Conservation (phyloP, 2,797 vertebrate species). For the Oreochromis mossambicus region DNA sequence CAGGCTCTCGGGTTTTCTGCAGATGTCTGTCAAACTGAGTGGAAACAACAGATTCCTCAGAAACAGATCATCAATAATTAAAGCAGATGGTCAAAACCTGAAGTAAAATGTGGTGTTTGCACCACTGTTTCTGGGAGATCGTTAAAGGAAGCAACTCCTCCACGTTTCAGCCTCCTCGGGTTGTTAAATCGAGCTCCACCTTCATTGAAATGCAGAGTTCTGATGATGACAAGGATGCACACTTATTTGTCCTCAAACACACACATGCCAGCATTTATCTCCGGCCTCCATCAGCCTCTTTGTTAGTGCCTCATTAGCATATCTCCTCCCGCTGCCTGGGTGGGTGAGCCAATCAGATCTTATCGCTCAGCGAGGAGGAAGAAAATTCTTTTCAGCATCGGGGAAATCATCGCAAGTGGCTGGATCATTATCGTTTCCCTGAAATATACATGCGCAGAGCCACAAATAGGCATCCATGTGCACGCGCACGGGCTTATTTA, state of each 20-base stretch:
- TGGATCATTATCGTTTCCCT: constrained; percentile 12
- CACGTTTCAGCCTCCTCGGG: background rate
- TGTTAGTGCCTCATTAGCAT: constrained; percentile 53
- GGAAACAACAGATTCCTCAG: background rate
- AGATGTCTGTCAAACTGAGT: background rate
- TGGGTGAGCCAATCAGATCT: constrained; percentile 63
- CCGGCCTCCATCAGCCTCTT: constrained; percentile 30
- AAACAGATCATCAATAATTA: background rate
- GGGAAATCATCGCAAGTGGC: constrained; percentile 7
- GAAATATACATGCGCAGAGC: background rate
- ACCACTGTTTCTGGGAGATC: background rate
- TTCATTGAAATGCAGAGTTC: constrained; percentile 12
- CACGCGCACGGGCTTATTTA: background rate
- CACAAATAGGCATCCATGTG: background rate
- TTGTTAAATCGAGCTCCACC: background rate
- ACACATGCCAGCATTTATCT: constrained; percentile 19
- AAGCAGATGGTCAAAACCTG: background rate
- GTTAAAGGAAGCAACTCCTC: background rate
- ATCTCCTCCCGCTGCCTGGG: constrained; percentile 44
- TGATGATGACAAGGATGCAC: background rate
- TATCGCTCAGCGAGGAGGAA: constrained; percentile 21
- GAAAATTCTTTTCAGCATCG: constrained; percentile 15
- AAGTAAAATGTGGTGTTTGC: background rate
- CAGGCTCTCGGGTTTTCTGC: background rate
- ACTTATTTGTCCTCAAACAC: background rate